Base-by-base conservation (phyloP, 2,888 invertebrate genomes). In the Hydroisotoma schaefferi region DNA sequence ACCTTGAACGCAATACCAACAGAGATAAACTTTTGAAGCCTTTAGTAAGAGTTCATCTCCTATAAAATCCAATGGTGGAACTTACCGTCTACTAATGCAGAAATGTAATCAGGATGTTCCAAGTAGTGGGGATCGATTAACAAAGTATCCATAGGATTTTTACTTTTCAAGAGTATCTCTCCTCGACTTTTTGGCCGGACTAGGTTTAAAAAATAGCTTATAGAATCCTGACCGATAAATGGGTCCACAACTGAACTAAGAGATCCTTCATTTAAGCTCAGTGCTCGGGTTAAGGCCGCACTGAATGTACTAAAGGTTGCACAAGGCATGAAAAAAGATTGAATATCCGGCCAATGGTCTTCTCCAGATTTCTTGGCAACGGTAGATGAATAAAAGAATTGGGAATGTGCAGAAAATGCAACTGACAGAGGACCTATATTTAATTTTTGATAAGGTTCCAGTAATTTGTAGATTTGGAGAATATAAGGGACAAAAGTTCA, bases 171-270 rank as follows among this genome's bases (percentile, higher is more conserved):
- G 25, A n/a, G 48, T 2, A 60, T 2, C 10, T 12, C 33, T 2
- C 60, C 60, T 1, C 33, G 18, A 52, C 56, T 56, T 26, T 60
- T 60, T 37, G 59, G 59, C 2, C 59, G 26, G 2, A 53, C 59
- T 4, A 54, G 23, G 5, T 18, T 28, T 1, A 46, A 18, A 6
- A 25, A 26, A 5, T 47, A 2, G 5, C 6, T n/a, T 2, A 54
- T 6, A 4, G 38, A 26, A 8, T 53, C 54, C 2, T n/a, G 26
- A 2, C 59, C 54, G 8, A 43, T 20, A 20, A 18, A 47, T 12
- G 20, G 23, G 1, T 5, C 20, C n/a, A 48, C 6, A 8, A 22
- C 37, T 26, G 47, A 12, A 18, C 43, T 23, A 12, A 48, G 29
- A 18, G 18, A 2, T 2, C 26, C 22, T 15, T 23, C 10, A 12